Evolutionary conservation across 2,113 vertebrate genomes (phyloP), one percentile per base, ranked within the genome.

Genomic region (Anarhynchus alexandrinus): DNA sequence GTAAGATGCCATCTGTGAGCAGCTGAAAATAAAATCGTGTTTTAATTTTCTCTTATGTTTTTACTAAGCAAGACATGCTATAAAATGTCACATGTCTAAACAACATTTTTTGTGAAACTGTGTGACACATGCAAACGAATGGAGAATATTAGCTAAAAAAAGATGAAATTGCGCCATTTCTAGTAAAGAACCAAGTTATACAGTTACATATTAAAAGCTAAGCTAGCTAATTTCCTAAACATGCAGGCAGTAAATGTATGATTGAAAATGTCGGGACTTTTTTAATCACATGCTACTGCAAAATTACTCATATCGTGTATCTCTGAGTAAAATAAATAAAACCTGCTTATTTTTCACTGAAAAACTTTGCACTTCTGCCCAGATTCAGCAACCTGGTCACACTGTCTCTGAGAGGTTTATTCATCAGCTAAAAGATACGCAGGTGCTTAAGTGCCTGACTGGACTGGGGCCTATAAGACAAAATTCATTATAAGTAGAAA

Each of bases 391-490:
- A 45, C 12, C 17, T 77, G 64, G 49, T 85, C 81, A 70, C 23
- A 47, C 45, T 42, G 67, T 70, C 51, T 95, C 69, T 32, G 36
- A 62, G 42, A 94, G 40, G 69, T 87, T 85, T 93, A 91, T 93
- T 91, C 45, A 85, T 85, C 82, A 87, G 45, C 38, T 89, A 84
- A 89, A 95, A 95, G 86, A 84, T 85, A 94, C 3, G 4, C 91
- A 95, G 91, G 81, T 97, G 88, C 70, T 92, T 93, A 91, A 96
- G 51, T 91, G 82, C 27, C 81, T 93, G 66, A 45, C 86, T 88
- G 66, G 71, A 87, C 81, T 91, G 91, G 74, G 84, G 49, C 89
- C 89, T 92, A 38, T 87, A 97, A 89, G 86, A 23, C 62, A 91
- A 94, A 96, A 88, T 86, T 94, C 71, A 83, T 70, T 87, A 51